phyloP scores from a whole-genome alignment of 1,140 invertebrate species.

The Megalonaias nervosa region DNA sequence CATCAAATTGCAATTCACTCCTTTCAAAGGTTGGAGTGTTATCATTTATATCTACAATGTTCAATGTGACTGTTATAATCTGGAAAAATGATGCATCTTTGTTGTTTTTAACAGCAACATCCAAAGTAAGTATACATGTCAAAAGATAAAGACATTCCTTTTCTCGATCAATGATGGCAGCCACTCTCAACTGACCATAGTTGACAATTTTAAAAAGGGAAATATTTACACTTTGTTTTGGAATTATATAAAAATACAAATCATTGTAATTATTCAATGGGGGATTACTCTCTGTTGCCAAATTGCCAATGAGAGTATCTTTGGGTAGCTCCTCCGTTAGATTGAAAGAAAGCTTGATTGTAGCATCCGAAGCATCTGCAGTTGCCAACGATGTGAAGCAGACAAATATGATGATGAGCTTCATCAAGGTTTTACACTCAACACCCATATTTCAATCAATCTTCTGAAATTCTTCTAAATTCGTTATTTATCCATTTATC shows the following conservation, averaged over 20 bases:
- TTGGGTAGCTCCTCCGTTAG: slow-evolving; percentile 20
- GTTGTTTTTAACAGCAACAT: slow-evolving; percentile 8
- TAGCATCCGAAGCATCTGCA: too few relatives aligned
- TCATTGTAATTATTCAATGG: slow-evolving; percentile 5
- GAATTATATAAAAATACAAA: slow-evolving; percentile 20
- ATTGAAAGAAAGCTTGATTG: slow-evolving; percentile 9
- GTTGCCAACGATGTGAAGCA: too few relatives aligned
- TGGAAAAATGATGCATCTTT: slow-evolving; percentile 15
- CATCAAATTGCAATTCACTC: slow-evolving; percentile 5
- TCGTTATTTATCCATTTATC: too few relatives aligned
- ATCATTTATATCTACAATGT: slow-evolving; percentile 31
- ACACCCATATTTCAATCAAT: too few relatives aligned
- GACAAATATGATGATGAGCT: too few relatives aligned
- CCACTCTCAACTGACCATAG: slow-evolving; percentile 27
- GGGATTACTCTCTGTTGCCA: slow-evolving; percentile 30
- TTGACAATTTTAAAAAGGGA: slow-evolving; percentile 22
- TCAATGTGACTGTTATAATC: slow-evolving; percentile 13
- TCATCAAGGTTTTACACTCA: too few relatives aligned
- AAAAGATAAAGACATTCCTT: slow-evolving; percentile 12
- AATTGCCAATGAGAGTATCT: slow-evolving; percentile 28
- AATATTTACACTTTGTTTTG: not conserved
- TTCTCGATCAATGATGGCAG: slow-evolving; percentile 25
- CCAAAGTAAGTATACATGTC: slow-evolving; percentile 9
- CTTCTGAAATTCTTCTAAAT: too few relatives aligned
- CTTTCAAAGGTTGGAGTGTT: slow-evolving; percentile 32